These are phyloP conservation scores for Andinoacara biseriatus DNA, from an alignment of 2,113 vertebrate species.

Conservation along the genomic window DNA sequence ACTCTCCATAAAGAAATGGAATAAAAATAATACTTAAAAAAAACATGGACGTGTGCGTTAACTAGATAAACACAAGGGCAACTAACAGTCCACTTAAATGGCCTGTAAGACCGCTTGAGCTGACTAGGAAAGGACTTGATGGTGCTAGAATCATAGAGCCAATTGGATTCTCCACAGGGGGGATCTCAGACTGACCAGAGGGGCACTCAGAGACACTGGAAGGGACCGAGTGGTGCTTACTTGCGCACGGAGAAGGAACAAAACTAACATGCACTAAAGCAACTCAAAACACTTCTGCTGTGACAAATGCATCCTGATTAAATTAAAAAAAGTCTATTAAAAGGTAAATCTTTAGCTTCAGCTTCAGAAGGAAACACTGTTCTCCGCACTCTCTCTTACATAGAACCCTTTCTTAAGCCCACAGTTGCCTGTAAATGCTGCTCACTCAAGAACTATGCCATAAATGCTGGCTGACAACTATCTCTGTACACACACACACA, in stretches of 20 bases:
- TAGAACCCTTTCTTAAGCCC: too few species aligned
- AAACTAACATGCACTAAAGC: background rate
- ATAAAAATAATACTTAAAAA: background rate
- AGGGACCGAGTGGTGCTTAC: background rate
- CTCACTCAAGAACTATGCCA: too few species aligned
- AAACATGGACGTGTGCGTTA: background rate
- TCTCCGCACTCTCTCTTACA: too few species aligned
- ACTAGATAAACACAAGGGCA: background rate
- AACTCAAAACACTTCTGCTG: background rate
- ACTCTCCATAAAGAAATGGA: background rate
- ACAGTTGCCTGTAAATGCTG: too few species aligned
- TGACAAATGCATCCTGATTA: background rate
- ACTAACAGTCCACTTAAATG: background rate
- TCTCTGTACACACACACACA: background rate
- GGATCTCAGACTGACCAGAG: background rate
- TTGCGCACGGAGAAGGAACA: background rate
- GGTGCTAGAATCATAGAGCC: background rate
- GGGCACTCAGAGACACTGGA: background rate
- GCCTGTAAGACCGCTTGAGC: background rate
- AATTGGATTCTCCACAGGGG: background rate
- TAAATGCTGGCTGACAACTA: background rate
- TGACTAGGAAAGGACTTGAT: background rate
- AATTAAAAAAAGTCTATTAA: background rate
- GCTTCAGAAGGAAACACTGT: too few species aligned
- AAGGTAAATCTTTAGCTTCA: background rate